Conservation (phyloP, 2,888 invertebrate species). For the Rapana venosa region DNA sequence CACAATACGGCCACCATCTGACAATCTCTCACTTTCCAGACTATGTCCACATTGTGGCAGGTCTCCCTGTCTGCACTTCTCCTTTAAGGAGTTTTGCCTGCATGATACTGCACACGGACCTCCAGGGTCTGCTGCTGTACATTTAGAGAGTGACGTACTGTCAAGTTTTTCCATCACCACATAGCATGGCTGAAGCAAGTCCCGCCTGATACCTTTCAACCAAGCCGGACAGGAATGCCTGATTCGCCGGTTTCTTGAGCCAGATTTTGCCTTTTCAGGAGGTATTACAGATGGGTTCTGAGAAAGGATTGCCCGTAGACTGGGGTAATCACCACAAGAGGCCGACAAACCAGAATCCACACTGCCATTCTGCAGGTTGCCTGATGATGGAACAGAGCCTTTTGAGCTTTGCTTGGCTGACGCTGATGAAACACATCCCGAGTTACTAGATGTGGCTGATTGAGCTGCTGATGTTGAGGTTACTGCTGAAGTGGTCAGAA, state of each 20-base stretch:
- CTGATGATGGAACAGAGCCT: too few relatives aligned
- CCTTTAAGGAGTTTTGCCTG: constrained; percentile 30
- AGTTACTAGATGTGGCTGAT: background rate
- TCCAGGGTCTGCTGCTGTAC: background rate
- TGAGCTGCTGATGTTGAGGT: background rate
- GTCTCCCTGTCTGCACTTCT: constrained; percentile 16
- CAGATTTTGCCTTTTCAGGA: background rate
- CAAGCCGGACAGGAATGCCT: background rate
- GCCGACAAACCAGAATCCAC: background rate
- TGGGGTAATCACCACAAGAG: background rate
- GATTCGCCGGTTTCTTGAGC: too few relatives aligned
- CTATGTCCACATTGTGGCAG: constrained; percentile 6
- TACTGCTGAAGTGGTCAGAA: too few relatives aligned
- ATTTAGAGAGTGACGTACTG: background rate
- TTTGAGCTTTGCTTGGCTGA: too few relatives aligned
- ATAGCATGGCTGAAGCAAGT: constrained; percentile 8
- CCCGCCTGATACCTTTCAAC: background rate
- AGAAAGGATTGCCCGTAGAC: background rate
- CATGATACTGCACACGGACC: background rate
- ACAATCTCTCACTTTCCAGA: background rate
- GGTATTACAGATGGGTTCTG: background rate
- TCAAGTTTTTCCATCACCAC: constrained; percentile 29
- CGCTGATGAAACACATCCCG: background rate
- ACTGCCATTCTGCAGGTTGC: background rate
- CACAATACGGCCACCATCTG: background rate